These are phyloP conservation scores for Xyrichtys novacula DNA, from an alignment of 2,797 vertebrate genomes.

Conservation along the genomic window DNA sequence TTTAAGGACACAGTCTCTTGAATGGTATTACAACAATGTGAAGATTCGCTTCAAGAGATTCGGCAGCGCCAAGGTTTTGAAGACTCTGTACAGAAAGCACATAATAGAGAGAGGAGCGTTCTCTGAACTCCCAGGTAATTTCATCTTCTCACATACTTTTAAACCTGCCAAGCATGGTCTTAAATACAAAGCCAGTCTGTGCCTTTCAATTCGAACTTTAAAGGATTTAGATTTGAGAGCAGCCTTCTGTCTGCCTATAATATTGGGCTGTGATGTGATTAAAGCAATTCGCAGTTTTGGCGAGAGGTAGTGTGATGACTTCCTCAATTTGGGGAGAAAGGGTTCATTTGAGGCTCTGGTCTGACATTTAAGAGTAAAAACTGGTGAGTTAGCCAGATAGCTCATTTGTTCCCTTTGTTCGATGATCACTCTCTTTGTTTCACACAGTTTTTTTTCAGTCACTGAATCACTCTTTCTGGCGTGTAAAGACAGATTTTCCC, in stretches of 20 bases:
- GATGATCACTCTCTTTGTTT: slow-evolving; percentile 45
- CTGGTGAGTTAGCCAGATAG: slow-evolving; percentile 35
- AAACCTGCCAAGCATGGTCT: background rate
- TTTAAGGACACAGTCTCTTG: slow-evolving; percentile 92
- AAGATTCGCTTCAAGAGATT: slow-evolving; percentile 98
- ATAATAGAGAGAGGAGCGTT: slow-evolving; percentile 89
- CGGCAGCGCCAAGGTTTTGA: slow-evolving; percentile 97
- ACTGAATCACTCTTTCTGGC: slow-evolving; percentile 14
- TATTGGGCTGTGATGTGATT: slow-evolving; percentile 11
- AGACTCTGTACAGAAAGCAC: slow-evolving; percentile 95
- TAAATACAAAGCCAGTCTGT: background rate
- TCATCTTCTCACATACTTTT: background rate
- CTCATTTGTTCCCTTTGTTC: slow-evolving; percentile 59
- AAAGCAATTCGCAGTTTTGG: slow-evolving; percentile 19
- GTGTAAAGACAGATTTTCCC: slow-evolving; percentile 5
- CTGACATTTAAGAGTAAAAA: slow-evolving; percentile 10
- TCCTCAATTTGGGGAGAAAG: background rate
- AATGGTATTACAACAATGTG: slow-evolving; percentile 98
- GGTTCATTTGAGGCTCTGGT: slow-evolving; percentile 11
- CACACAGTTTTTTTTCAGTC: slow-evolving; percentile 8
- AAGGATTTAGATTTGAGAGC: slow-evolving; percentile 17
- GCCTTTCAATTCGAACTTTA: slow-evolving; percentile 7
- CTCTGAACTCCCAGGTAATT: slow-evolving; percentile 89
- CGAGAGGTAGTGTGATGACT: background rate
- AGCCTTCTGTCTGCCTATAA: slow-evolving; percentile 5